Percentiles rank a stretch among this genome's conserved stretches.
Evolutionary conservation across 2,888 invertebrate genomes (phyloP).

Genomic region (Dichetophora obliterata): DNA sequence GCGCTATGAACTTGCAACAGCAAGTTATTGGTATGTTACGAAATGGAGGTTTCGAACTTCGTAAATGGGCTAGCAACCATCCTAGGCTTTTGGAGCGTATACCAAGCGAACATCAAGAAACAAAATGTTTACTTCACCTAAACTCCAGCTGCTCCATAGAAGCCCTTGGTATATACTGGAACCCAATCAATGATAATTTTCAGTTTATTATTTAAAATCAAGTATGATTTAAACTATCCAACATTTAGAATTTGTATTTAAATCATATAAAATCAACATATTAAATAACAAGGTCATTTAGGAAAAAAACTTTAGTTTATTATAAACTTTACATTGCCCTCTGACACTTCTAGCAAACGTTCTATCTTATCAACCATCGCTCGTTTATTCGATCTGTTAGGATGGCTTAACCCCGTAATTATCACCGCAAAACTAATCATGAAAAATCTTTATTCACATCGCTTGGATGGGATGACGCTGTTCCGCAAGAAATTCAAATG

Average conservation of each 20-base stretch:
- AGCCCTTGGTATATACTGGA: conserved; percentile 41
- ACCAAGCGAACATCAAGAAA: conserved; percentile 11
- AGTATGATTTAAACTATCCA: too few relatives aligned
- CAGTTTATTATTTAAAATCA: too few relatives aligned
- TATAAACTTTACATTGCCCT: conserved; percentile 22
- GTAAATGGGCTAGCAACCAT: conserved; percentile 24
- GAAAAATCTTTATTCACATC: conserved; percentile 17
- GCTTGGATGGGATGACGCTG: too few relatives aligned
- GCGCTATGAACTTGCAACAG: background rate
- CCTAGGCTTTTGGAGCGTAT: conserved; percentile 17
- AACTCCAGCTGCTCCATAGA: conserved; percentile 22
- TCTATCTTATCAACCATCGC: too few relatives aligned
- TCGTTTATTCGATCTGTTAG: too few relatives aligned
- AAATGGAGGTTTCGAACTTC: background rate
- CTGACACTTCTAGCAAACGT: conserved; percentile 19
- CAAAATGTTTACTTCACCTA: background rate
- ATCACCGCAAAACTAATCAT: conserved; percentile 36
- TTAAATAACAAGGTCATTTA: too few relatives aligned
- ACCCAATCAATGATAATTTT: conserved; percentile 38
- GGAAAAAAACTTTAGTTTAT: too few relatives aligned
- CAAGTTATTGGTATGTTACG: conserved; percentile 12
- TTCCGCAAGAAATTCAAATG: too few relatives aligned
- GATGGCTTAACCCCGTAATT: conserved; percentile 37
- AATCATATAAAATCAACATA: too few relatives aligned
- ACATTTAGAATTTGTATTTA: too few relatives aligned